Conservation (phyloP, 2,797 vertebrate genomes). For the Sandelia bainsii region DNA sequence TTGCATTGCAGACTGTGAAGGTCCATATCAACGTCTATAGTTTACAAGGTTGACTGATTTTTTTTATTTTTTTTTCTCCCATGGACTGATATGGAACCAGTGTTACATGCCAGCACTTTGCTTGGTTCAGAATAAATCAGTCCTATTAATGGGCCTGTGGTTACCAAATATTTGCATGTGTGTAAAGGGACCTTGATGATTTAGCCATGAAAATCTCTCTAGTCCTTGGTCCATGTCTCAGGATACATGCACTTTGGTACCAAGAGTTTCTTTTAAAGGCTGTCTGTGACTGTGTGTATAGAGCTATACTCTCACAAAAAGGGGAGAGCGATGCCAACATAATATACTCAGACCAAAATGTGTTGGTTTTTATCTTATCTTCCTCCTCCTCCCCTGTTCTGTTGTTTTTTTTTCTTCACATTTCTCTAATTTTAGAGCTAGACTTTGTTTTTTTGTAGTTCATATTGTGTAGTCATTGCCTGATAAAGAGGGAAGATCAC, state of each 20-base stretch:
- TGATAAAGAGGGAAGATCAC: not conserved
- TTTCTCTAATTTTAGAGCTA: constrained; percentile 38
- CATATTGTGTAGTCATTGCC: constrained; percentile 10
- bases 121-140: constrained; percentile 37
- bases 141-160: constrained; percentile 20
- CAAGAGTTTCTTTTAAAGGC: constrained; percentile 63
- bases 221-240: constrained; percentile 75
- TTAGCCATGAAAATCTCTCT: constrained; percentile 63
- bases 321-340: constrained; percentile 47
- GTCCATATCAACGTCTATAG: constrained; percentile 53
- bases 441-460: constrained; percentile 34
- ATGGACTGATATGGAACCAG: constrained; percentile 36
- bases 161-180: constrained; percentile 60
- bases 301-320: constrained; percentile 45
- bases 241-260: constrained; percentile 78
- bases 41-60: constrained; percentile 45
- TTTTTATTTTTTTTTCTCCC: constrained; percentile 4
- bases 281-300: constrained; percentile 51
- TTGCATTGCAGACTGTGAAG: constrained; percentile 44
- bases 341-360: constrained; percentile 52
- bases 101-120: constrained; percentile 44
- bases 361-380: constrained; percentile 51
- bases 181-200: constrained; percentile 56
- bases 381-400: constrained; percentile 5
- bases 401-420: not conserved